Conservation (phyloP, 2,797 vertebrate species). For the Cryptoprocta ferox region DNA sequence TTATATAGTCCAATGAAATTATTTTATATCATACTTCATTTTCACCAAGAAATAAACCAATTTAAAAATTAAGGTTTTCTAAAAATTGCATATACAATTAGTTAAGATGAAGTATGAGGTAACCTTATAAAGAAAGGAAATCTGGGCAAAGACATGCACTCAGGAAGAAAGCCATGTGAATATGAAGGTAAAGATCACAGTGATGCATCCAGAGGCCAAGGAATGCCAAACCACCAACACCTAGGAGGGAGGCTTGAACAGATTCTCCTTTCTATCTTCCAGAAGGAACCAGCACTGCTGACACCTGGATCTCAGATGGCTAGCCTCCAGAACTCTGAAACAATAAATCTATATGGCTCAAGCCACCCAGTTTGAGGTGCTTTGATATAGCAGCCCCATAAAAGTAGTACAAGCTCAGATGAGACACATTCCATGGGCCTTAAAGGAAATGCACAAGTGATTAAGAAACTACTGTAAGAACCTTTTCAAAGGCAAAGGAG, state of each 20-base stretch:
- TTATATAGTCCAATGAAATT: neutral
- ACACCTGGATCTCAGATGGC: neutral
- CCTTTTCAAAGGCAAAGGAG: neutral
- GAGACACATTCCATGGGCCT: neutral
- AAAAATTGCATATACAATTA: neutral
- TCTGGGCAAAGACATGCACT: neutral
- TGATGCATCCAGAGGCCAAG: neutral
- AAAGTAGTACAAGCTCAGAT: neutral
- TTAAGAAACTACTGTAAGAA: conserved; percentile 7
- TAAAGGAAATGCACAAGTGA: neutral
- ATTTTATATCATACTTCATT: neutral
- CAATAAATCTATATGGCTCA: neutral
- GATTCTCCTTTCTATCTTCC: neutral
- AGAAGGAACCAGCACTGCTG: neutral
- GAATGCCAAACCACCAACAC: neutral
- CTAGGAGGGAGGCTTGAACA: neutral
- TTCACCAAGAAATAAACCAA: conserved; percentile 14
- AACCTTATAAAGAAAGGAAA: neutral
- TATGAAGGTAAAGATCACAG: neutral
- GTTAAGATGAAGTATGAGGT: neutral
- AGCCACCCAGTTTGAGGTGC: neutral
- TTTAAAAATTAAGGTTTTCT: neutral
- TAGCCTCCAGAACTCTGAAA: neutral
- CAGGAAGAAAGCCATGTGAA: neutral
- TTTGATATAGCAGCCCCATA: neutral